Base-by-base conservation (phyloP, 2,888 invertebrate species). In the Coleophora deauratella region DNA sequence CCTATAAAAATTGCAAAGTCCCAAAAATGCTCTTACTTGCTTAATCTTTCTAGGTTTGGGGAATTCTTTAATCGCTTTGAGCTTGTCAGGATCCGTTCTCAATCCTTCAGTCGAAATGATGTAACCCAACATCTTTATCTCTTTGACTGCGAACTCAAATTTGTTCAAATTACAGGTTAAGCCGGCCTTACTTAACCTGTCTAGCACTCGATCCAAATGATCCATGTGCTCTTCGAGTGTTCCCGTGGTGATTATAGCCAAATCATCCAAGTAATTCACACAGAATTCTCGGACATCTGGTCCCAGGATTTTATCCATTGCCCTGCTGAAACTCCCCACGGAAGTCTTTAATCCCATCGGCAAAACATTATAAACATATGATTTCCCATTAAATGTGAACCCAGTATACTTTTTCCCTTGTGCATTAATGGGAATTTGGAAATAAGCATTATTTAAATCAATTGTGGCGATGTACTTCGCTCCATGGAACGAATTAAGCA, bases 1-100 rank as follows among this genome's bases (percentile, higher is more conserved):
- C 8, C 56, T 44, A 37, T 55, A 58, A 39, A 43, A 57, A 38
- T 56, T 56, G 15, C 49, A 50, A 2, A 58, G 32, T 0, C 57
- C 58, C 9, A 60, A 13, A 40, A 57, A 60, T 0, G 49, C 54
- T 21, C 55, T 37, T 3, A 56, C 1, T 1, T 55, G 53, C 38
- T 55, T 54, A 7, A 46, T 7, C 21, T 46, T 52, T 1, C 38
- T 54, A 0, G 55, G 59, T 1, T 32, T 15, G 0, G 62, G 57
- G 27, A 53, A 57, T 0, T 49, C 40, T 11, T 43, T 6, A 7
- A 38, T 38, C 2, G 45, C 37, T 12, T 42, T 35, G 7, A 51
- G 13, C 14, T 52, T 52, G 1, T 45, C 46, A 0, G 46, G 33
- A 27, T 38, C 38, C 6, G 38, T 33, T 12, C 33, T 10, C 9